Base-by-base conservation (phyloP, 2,113 vertebrate species). In the Antigone vipio region DNA sequence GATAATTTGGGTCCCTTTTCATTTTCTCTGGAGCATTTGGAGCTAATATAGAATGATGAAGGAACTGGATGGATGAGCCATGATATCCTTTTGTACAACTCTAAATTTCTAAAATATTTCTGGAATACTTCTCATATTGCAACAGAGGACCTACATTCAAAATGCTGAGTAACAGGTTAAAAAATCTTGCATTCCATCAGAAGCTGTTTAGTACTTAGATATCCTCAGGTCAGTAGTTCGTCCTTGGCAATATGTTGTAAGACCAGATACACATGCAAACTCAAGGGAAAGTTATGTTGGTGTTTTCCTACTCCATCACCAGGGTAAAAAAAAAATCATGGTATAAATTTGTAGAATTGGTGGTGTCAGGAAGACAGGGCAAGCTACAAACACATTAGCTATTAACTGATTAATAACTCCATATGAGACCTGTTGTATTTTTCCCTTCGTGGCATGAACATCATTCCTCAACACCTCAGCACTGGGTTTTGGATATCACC, bases 261-360 rank as follows among this genome's bases (percentile, higher is more conserved):
- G 11, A 67, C 3, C 2, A 63, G 14, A 30, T 30, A 68, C 6
- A 85, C 6, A 27, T 35, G 29, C 0, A 30, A 44, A 44, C 24
- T 30, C 1, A 47, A 7, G 12, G 1, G 3, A 50, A 52, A 50
- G 3, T 29, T 50, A 29, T 29, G 1, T 29, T n/a, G 11, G 0
- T 71, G 11, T 30, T 67, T 67, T 35, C 12, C 2, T 47, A 35
- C 2, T 44, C 17, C 4, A 8, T 20, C 49, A 38, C 8, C 3
- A 35, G 7, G 5, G 5, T 29, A 58, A 58, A 92, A 71, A 38
- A 77, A 77, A 77, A 34, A 0, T 29, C 1, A 15, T 12, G 2
- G 4, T 34, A 49, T 53, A 52, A 42, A 56, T 53, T 42, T n/a
- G 9, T 44, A 56, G 29, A 80, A 59, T n/a, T 2, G 0, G 6